A percentile compares a stretch with the other conserved stretches of the same genome.
Evolutionary conservation across 1,140 invertebrate species (phyloP).

Genomic region (Musca domestica): DNA sequence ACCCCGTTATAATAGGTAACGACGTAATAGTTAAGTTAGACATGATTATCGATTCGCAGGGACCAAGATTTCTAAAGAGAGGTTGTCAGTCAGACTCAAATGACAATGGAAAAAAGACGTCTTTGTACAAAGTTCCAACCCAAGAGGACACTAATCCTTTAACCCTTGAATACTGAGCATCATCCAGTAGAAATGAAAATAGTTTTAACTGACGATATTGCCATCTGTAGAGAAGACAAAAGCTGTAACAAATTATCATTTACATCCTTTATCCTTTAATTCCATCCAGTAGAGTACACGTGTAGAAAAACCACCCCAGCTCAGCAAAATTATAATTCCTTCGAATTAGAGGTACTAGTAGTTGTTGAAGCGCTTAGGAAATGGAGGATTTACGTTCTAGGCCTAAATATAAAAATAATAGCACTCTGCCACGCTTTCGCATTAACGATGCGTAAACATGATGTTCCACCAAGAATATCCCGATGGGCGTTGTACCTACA

Average conservation of each 20-base stretch:
- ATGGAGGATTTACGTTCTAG: slow-evolving; percentile 28
- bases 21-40: background rate
- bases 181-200: slow-evolving; percentile 6
- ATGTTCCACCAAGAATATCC: slow-evolving; percentile 25
- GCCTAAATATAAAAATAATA: slow-evolving; percentile 25
- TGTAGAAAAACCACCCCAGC: slow-evolving; percentile 30
- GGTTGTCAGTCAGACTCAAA: background rate
- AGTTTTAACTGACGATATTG: slow-evolving; percentile 21
- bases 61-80: background rate
- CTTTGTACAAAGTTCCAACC: background rate
- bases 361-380: slow-evolving; percentile 26
- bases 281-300: slow-evolving; percentile 26
- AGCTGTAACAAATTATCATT: slow-evolving; percentile 34
- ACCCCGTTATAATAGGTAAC: background rate
- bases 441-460: slow-evolving; percentile 26
- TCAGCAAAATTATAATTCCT: slow-evolving; percentile 38
- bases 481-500: slow-evolving; percentile 27
- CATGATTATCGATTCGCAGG: background rate
- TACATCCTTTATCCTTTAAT: background rate
- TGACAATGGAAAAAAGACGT: background rate
- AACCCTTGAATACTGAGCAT: background rate
- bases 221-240: slow-evolving; percentile 36
- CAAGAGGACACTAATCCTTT: background rate
- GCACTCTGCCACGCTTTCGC: slow-evolving; percentile 30
- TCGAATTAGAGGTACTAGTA: slow-evolving; percentile 36